Evolutionary conservation across 2,888 invertebrate species (phyloP), one percentile per base, ranked within the genome.

Genomic region (Chrysotoxum bicinctum): DNA sequence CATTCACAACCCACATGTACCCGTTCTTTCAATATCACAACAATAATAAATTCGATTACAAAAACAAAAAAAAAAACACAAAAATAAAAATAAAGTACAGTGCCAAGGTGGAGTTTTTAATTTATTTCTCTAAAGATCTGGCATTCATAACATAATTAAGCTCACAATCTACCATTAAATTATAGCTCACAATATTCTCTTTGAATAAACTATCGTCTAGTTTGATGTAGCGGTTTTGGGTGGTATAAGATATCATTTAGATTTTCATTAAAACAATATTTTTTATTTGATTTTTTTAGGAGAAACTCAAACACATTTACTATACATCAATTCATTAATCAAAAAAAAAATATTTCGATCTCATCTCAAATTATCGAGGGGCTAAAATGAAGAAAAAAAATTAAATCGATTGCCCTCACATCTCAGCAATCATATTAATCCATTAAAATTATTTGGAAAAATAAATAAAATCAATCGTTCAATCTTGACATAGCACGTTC

Each of bases 401-500:
- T 23, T 43, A 43, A 54, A 56, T 58, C n/a, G 35, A 58, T 54
- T 50, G 62, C 45, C 45, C 64, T 43, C 64, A 10, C 64, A 32
- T 32, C 30, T 64, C 43, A 64, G 19, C 26, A 40, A 37, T 50
- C 69, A 60, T 58, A 45, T 45, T 30, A 74, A 74, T 74, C 68
- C 60, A 69, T 74, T 69, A 62, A 68, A 60, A 23, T 45, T 14
- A 23, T 45, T 64, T 45, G 35, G 9, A 35, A 56, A n/a, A 56
- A 58, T 10, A 54, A 54, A 54, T 30, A 54, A 62, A 74, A 69
- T 30, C 54, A 62, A 73, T 62, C 66, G 68, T 74, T 68, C 32
- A 73, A 77, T 83, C 50, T 72, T 54, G 56, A 75, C 64, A 73
- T 4, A 52, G 60, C 74, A 66, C 64, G 70, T 74, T 83, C 69